A percentile compares a stretch with the other conserved stretches of the same genome.
Evolutionary conservation across 2,888 invertebrate species (phyloP).

Genomic region (Aplocera efformata): DNA sequence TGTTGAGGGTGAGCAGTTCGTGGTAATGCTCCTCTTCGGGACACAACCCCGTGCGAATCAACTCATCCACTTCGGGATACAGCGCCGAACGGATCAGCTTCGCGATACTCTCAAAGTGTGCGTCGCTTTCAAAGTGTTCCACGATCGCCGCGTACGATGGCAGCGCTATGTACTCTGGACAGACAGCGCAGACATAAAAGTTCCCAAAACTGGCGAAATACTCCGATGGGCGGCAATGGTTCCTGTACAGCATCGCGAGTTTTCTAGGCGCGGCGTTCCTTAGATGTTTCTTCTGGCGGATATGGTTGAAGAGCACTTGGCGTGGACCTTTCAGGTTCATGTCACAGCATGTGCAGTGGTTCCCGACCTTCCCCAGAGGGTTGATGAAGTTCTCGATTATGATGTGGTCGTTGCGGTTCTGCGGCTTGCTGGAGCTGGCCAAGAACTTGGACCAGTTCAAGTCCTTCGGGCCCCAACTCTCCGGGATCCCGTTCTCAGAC

Average conservation of each 20-base stretch:
- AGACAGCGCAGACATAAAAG: slow-evolving; percentile 63
- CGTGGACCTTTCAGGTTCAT: slow-evolving; percentile 70
- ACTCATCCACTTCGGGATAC: slow-evolving; percentile 44
- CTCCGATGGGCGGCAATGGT: slow-evolving; percentile 65
- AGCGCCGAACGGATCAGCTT: slow-evolving; percentile 57
- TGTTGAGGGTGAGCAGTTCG: slow-evolving; percentile 46
- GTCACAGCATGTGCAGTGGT: slow-evolving; percentile 69
- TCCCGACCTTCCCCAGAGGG: slow-evolving; percentile 66
- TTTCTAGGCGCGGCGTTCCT: slow-evolving; percentile 70
- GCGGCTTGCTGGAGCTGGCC: slow-evolving; percentile 66
- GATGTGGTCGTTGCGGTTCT: slow-evolving; percentile 63
- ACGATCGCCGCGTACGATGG: slow-evolving; percentile 69
- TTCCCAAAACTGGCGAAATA: slow-evolving; percentile 74
- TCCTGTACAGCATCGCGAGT: slow-evolving; percentile 58
- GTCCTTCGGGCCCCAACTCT: slow-evolving; percentile 72
- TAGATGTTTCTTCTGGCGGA: slow-evolving; percentile 72
- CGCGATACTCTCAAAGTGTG: slow-evolving; percentile 57
- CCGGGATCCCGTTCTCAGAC: slow-evolving; percentile 57
- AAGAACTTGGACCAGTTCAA: slow-evolving; percentile 71
- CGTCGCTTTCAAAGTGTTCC: slow-evolving; percentile 62
- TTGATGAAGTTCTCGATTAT: slow-evolving; percentile 72
- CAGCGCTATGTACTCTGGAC: slow-evolving; percentile 56
- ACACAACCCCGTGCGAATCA: slow-evolving; percentile 1
- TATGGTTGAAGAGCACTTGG: slow-evolving; percentile 71
- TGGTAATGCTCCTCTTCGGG: slow-evolving; percentile 2